Evolutionary conservation across 2,113 vertebrate species (phyloP).

Genomic region (Corvus moneduloides): DNA sequence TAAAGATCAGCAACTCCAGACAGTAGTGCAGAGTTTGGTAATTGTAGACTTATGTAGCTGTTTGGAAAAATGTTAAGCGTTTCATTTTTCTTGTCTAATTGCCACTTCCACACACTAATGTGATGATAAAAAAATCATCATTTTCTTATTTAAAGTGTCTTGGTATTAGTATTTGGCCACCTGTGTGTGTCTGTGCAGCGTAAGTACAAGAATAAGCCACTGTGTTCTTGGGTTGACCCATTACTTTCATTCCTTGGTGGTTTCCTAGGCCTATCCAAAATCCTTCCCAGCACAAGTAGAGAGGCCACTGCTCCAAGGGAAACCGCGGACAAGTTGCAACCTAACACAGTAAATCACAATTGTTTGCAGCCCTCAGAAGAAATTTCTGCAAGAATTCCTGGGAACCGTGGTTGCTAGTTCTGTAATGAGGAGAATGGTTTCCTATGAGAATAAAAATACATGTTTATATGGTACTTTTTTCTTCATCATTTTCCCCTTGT

Average conservation of each 20-base stretch:
- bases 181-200: background rate
- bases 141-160: background rate
- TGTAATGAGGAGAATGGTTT: background rate
- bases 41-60: background rate
- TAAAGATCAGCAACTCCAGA: background rate
- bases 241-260: background rate
- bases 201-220: background rate
- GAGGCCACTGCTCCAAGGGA: background rate
- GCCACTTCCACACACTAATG: background rate
- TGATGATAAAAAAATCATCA: accelerated
- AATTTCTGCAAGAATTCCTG: background rate
- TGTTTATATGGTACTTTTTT: background rate
- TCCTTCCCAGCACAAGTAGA: background rate
- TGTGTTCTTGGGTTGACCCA: background rate
- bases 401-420: background rate
- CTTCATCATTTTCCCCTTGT: background rate
- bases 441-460: background rate
- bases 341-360: background rate
- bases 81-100: background rate
- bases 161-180: background rate
- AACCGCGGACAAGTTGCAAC: accelerated
- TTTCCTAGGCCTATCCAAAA: background rate
- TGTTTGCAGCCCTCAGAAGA: background rate
- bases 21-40: background rate
- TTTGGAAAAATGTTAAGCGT: background rate